Evolutionary conservation across 2,797 vertebrate genomes (phyloP).

Genomic region (Halcyon smyrnensis): DNA sequence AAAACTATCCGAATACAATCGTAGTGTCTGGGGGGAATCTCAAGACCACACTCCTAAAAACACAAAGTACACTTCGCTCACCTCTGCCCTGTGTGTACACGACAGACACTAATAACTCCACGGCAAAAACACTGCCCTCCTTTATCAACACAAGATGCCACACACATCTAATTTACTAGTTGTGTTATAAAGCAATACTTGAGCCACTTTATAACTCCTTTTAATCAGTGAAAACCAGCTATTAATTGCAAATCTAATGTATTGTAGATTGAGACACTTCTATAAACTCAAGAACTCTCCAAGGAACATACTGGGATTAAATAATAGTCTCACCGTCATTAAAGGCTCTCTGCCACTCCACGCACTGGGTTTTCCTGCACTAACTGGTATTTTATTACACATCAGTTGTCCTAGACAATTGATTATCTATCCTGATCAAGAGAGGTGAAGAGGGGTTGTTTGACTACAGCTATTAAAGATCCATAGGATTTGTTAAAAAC

Average conservation of each 20-base stretch:
- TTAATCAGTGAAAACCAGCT: neutral
- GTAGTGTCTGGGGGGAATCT: neutral
- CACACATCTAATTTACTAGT: neutral
- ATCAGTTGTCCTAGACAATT: constrained; percentile 37
- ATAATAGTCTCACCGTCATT: constrained; percentile 29
- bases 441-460: constrained; percentile 38
- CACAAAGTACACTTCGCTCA: neutral
- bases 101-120: neutral
- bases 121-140: neutral
- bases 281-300: constrained; percentile 37
- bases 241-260: constrained; percentile 38
- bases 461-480: constrained; percentile 46
- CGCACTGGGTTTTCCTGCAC: neutral
- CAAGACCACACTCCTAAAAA: neutral
- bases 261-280: neutral
- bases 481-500: constrained; percentile 33
- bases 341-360: constrained; percentile 6
- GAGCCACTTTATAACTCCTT: neutral
- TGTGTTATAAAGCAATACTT: neutral
- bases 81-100: neutral
- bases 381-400: constrained; percentile 41
- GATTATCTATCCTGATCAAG: constrained; percentile 43
- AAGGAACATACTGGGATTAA: constrained; percentile 37
- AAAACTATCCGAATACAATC: neutral
- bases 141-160: neutral